These are phyloP conservation scores for Chionomys nivalis DNA, from an alignment of 2,113 vertebrate genomes.

Conservation along the genomic window DNA sequence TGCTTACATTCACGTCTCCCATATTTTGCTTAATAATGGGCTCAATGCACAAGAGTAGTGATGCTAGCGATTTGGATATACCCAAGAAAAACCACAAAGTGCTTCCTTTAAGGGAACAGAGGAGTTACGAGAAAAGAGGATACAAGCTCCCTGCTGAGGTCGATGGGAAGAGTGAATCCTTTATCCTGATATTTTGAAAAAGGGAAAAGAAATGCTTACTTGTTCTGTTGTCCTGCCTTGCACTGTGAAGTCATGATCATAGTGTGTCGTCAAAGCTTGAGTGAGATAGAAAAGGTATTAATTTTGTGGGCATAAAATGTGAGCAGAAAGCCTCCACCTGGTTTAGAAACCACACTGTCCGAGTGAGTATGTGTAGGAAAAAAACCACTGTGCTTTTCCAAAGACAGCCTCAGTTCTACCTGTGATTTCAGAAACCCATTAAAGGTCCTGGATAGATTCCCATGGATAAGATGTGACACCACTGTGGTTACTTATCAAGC, in stretches of 20 bases:
- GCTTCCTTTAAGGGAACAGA: background rate
- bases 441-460: background rate
- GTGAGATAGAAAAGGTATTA: background rate
- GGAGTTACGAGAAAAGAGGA: background rate
- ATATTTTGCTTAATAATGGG: background rate
- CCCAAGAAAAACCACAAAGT: background rate
- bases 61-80: background rate
- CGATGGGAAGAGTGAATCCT: background rate
- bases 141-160: background rate
- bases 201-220: background rate
- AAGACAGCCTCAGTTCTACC: background rate
- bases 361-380: background rate
- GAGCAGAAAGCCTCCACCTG: background rate
- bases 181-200: background rate
- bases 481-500: background rate
- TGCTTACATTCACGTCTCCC: background rate
- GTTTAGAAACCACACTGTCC: background rate
- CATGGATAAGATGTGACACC: background rate
- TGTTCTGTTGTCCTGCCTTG: background rate
- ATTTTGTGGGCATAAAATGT: background rate
- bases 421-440: background rate
- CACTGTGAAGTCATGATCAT: background rate
- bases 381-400: background rate
- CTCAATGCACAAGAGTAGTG: background rate
- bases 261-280: background rate